Conservation (phyloP, 2,113 vertebrate species). For the Chlorocebus sabaeus region DNA sequence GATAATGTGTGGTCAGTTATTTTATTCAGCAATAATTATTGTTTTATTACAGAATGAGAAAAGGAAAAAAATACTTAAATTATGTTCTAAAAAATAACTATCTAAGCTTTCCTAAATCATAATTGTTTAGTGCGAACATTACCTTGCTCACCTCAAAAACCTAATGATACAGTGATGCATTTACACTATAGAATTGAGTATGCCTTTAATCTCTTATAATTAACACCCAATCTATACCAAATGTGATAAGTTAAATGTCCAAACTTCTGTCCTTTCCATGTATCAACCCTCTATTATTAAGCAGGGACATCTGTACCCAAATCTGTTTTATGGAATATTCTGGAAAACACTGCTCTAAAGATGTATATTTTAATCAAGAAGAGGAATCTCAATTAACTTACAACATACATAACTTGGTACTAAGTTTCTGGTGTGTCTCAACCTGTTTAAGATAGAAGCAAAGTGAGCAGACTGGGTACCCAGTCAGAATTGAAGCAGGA, state of each 20-base stretch:
- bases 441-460: not conserved
- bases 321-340: not conserved
- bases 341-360: not conserved
- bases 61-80: conserved; percentile 9
- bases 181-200: not conserved
- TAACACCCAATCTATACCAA: not conserved
- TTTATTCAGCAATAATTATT: not conserved
- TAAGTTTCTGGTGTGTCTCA: not conserved
- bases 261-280: not conserved
- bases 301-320: not conserved
- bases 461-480: not conserved
- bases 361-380: not conserved
- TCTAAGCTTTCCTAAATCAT: not conserved
- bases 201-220: not conserved
- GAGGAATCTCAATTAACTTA: not conserved
- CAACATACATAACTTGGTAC: not conserved
- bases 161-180: not conserved
- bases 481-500: not conserved
- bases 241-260: not conserved
- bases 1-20: not conserved
- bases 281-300: not conserved
- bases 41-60: conserved; percentile 26
- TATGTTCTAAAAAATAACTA: not conserved
- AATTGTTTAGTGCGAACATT: not conserved
- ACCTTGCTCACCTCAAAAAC: not conserved